Percentiles rank a stretch among this genome's conserved stretches.
These are phyloP conservation scores for Labroides dimidiatus DNA, from an alignment of 2,797 vertebrate species.

Conservation along the genomic window DNA sequence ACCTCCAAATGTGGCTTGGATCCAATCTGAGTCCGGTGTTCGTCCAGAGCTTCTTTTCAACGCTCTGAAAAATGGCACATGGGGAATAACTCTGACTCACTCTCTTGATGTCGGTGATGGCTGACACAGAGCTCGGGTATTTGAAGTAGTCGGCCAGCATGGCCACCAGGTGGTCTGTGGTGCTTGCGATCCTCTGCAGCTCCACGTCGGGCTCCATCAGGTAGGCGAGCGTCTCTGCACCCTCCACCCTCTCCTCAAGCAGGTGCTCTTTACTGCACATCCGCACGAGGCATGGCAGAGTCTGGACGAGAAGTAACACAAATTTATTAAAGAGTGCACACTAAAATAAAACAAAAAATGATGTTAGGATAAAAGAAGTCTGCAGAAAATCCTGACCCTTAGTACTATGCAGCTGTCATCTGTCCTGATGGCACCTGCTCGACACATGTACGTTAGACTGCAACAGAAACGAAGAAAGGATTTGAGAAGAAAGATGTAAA, in stretches of 20 bases:
- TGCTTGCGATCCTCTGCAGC: conserved; percentile 97
- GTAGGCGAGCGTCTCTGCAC: conserved; percentile 96
- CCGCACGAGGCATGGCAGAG: conserved; percentile 95
- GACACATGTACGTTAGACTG: conserved; percentile 99
- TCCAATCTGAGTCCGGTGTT: too few species aligned
- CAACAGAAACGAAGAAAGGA: conserved; percentile 47
- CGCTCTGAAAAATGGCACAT: too few species aligned
- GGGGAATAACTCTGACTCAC: conserved; percentile 76
- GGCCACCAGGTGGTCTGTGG: conserved; percentile 96
- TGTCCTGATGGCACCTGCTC: conserved; percentile 95
- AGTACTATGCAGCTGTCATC: conserved; percentile 93
- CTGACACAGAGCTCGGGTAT: conserved; percentile 98
- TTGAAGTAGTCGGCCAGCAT: conserved; percentile 99
- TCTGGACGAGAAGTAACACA: conserved; percentile 76
- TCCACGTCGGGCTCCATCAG: conserved; percentile 97
- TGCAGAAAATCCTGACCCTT: conserved; percentile 83
- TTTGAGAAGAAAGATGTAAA: background rate
- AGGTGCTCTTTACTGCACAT: conserved; percentile 99
- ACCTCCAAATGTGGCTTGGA: too few species aligned
- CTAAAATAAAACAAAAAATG: background rate
- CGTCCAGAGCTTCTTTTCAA: too few species aligned
- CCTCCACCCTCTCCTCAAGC: conserved; percentile 96
- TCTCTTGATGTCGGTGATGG: conserved; percentile 99
- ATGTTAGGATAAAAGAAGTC: background rate
- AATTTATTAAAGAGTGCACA: background rate